Percentiles rank a stretch among this genome's conserved stretches.
Evolutionary conservation across 2,888 invertebrate species (phyloP).

Genomic region (Platycnemis pennipes): DNA sequence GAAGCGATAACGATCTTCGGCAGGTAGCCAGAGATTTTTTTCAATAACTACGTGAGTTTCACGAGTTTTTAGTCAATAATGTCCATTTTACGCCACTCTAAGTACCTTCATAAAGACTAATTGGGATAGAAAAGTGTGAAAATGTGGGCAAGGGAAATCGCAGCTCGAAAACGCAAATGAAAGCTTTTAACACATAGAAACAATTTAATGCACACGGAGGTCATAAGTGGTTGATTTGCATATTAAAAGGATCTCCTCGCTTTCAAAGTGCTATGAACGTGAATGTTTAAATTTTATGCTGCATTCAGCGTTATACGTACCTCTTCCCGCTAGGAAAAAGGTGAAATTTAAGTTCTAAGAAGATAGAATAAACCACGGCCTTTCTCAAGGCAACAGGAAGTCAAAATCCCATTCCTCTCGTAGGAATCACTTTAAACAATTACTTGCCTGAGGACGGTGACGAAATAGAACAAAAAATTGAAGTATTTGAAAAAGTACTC

Average conservation of each 20-base stretch:
- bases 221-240: background rate
- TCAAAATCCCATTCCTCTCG: too few relatives aligned
- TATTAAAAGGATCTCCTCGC: background rate
- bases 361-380: too few relatives aligned
- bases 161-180: background rate
- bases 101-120: background rate
- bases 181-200: background rate
- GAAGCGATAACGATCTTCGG: background rate
- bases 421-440: too few relatives aligned
- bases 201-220: background rate
- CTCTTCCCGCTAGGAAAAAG: too few relatives aligned
- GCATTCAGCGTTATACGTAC: too few relatives aligned
- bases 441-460: too few relatives aligned
- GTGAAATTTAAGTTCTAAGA: too few relatives aligned
- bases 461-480: too few relatives aligned
- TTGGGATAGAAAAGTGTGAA: background rate
- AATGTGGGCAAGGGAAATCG: background rate
- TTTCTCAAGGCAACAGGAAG: too few relatives aligned
- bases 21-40: background rate
- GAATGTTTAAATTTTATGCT: too few relatives aligned
- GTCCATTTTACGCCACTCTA: background rate
- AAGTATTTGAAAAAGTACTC: too few relatives aligned
- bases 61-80: background rate
- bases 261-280: too few relatives aligned
- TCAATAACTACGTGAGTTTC: background rate